Evolutionary conservation across 2,113 vertebrate species (phyloP).

Genomic region (Entomyzon cyanotis): DNA sequence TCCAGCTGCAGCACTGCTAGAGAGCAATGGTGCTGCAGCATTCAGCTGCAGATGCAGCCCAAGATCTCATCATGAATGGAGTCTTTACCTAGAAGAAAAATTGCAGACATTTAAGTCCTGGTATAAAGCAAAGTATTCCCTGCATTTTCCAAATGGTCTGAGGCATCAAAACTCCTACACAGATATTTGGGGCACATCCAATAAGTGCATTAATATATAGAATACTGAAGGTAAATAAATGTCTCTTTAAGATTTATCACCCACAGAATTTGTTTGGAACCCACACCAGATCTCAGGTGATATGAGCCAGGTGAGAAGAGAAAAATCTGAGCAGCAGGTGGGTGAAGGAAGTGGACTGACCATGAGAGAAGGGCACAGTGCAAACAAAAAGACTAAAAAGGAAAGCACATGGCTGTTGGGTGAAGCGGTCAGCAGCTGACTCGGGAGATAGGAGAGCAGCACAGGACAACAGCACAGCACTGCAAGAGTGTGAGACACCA

Average conservation of each 20-base stretch:
- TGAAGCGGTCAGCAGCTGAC: neutral
- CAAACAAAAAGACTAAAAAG: neutral
- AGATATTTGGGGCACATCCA: neutral
- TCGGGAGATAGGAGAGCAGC: neutral
- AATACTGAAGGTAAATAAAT: neutral
- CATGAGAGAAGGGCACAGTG: neutral
- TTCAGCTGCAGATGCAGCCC: neutral
- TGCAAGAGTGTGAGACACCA: neutral
- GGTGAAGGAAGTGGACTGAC: neutral
- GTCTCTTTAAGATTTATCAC: neutral
- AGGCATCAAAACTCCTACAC: neutral
- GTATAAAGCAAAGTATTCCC: neutral
- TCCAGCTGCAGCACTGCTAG: neutral
- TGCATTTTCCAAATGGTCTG: neutral
- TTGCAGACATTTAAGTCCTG: neutral
- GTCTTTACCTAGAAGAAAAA: neutral
- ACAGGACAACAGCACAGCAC: rapidly evolving
- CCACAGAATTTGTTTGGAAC: neutral
- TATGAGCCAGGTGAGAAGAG: neutral
- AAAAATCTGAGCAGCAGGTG: neutral
- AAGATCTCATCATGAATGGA: neutral
- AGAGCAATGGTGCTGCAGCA: neutral
- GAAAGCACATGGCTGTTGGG: rapidly evolving
- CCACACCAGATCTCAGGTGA: neutral
- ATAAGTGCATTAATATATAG: neutral